Conservation (phyloP, 2,113 vertebrate genomes). For the Nibea albiflora region DNA sequence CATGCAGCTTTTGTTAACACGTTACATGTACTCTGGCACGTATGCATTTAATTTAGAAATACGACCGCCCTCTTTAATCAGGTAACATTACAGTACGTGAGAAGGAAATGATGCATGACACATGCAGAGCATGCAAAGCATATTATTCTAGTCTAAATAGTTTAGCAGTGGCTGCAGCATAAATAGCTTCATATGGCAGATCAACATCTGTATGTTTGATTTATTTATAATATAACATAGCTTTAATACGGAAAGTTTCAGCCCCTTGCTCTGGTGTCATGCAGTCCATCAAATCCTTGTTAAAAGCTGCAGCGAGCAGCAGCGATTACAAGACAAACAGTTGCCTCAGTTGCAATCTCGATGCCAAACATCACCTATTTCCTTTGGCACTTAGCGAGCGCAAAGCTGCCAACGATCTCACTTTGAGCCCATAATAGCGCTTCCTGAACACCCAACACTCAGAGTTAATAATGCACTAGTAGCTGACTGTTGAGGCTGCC, state of each 20-base stretch:
- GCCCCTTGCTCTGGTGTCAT: background rate
- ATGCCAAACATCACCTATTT: conserved; percentile 56
- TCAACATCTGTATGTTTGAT: background rate
- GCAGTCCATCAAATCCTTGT: conserved; percentile 23
- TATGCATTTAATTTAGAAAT: background rate
- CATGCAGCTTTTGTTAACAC: conserved; percentile 22
- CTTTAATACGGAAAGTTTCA: background rate
- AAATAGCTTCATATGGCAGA: background rate
- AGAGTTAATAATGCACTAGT: conserved; percentile 62
- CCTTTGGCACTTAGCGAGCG: conserved; percentile 42
- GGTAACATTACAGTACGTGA: background rate
- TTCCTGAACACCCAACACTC: conserved; percentile 46
- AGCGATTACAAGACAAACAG: conserved; percentile 58
- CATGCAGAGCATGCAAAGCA: background rate
- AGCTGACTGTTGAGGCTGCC: conserved; percentile 49
- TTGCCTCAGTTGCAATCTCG: background rate
- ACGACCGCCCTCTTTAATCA: conserved; percentile 14
- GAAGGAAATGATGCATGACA: background rate
- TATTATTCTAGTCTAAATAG: background rate
- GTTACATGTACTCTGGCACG: background rate
- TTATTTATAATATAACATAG: background rate
- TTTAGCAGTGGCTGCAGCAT: background rate
- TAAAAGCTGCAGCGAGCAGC: conserved; percentile 27
- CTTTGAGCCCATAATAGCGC: conserved; percentile 35
- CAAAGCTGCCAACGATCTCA: conserved; percentile 34